These are phyloP conservation scores for Manis javanica DNA, from an alignment of 2,797 vertebrate genomes.

Conservation along the genomic window DNA sequence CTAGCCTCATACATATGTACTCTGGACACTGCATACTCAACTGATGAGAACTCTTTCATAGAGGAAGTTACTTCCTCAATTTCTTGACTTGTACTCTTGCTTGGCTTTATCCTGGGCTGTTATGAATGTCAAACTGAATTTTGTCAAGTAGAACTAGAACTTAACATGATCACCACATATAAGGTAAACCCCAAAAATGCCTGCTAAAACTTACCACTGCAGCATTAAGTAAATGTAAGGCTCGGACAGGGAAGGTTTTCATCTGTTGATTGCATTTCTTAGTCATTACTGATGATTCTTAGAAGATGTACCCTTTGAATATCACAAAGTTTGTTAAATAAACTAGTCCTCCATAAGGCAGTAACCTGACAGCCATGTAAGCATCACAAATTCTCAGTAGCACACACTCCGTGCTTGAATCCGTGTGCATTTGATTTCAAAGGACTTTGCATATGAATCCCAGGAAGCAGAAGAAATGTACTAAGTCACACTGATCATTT, in stretches of 20 bases:
- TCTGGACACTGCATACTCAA: not conserved
- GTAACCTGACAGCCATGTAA: not conserved
- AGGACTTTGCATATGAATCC: not conserved
- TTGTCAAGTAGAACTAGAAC: conserved; percentile 11
- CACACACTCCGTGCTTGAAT: not conserved
- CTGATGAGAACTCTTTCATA: not conserved
- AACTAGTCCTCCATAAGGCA: not conserved
- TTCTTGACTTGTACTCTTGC: conserved; percentile 4
- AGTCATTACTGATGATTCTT: conserved; percentile 54
- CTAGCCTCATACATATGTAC: not conserved
- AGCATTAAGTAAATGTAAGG: not conserved
- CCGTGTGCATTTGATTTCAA: not conserved
- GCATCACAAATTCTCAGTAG: not conserved
- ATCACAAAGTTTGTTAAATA: conserved; percentile 19
- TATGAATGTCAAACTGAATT: conserved; percentile 11
- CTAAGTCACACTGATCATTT: conserved; percentile 6
- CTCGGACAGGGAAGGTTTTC: conserved; percentile 3
- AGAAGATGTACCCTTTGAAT: conserved; percentile 17
- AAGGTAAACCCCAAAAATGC: conserved; percentile 36
- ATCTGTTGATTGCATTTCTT: conserved; percentile 22
- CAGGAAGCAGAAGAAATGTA: conserved; percentile 13
- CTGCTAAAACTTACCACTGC: not conserved
- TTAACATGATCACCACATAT: conserved; percentile 17
- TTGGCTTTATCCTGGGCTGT: not conserved
- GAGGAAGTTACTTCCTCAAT: not conserved